Percentiles rank a stretch among this genome's conserved stretches.
Evolutionary conservation across 2,888 invertebrate genomes (phyloP).

Genomic region (Dexiosoma caninum): DNA sequence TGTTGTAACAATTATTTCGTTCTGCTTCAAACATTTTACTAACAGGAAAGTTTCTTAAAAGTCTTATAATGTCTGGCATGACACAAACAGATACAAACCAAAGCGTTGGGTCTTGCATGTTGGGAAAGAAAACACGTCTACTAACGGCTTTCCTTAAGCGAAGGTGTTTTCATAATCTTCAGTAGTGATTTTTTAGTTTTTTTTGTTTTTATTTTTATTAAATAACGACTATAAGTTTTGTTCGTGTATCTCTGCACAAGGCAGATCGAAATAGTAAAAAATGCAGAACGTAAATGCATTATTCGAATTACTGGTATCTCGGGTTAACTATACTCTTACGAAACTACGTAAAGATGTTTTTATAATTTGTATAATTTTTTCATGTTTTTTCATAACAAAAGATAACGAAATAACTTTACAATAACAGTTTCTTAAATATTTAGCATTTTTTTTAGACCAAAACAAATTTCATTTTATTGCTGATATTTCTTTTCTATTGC

Average conservation of each 20-base stretch:
- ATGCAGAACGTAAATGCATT: too few relatives aligned
- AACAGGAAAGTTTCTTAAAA: neutral
- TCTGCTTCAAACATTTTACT: neutral
- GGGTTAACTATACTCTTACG: neutral
- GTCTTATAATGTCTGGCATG: neutral
- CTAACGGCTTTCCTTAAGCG: neutral
- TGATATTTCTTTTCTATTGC: too few relatives aligned
- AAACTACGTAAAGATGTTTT: too few relatives aligned
- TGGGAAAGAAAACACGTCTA: neutral
- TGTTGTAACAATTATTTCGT: neutral
- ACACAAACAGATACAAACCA: neutral
- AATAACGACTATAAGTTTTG: neutral
- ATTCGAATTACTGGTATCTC: neutral
- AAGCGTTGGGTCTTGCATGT: neutral
- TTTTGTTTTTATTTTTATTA: neutral
- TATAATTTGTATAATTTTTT: too few relatives aligned
- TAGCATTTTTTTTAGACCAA: too few relatives aligned
- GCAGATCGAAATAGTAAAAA: too few relatives aligned
- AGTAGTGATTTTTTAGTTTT: neutral
- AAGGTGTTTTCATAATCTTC: conserved; percentile 1
- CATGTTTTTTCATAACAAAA: too few relatives aligned
- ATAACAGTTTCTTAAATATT: too few relatives aligned
- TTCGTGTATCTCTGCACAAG: neutral
- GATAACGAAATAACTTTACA: too few relatives aligned
- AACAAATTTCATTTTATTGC: too few relatives aligned